Evolutionary conservation across 2,888 invertebrate genomes (phyloP).

Genomic region (Xestia c-nigrum): DNA sequence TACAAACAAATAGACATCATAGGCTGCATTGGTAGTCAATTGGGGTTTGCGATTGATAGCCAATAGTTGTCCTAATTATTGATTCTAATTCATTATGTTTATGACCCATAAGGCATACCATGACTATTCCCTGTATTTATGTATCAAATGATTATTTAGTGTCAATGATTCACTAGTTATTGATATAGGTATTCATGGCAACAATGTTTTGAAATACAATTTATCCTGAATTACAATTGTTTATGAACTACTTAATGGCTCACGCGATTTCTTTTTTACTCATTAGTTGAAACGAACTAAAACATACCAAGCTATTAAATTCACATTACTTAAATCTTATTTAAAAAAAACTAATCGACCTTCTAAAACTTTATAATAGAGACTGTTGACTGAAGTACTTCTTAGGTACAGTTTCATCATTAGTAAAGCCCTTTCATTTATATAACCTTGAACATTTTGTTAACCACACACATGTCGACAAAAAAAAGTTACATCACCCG

Average conservation of each 20-base stretch:
- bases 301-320: slow-evolving; percentile 11
- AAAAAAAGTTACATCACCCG: slow-evolving; percentile 61
- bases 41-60: slow-evolving; percentile 29
- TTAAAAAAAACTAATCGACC: slow-evolving; percentile 1
- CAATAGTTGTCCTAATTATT: slow-evolving; percentile 18
- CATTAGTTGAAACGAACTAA: not conserved
- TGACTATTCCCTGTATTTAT: not conserved
- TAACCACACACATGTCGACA: slow-evolving; percentile 48
- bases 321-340: slow-evolving; percentile 6
- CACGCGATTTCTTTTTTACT: not conserved
- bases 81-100: slow-evolving; percentile 11
- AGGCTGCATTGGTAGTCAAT: slow-evolving; percentile 5
- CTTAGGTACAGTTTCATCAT: slow-evolving; percentile 11
- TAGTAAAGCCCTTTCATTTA: slow-evolving; percentile 47
- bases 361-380: slow-evolving; percentile 16
- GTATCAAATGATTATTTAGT: slow-evolving; percentile 3
- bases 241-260: not conserved
- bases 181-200: not conserved
- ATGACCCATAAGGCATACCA: not conserved
- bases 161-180: slow-evolving; percentile 12
- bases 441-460: slow-evolving; percentile 51
- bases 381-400: slow-evolving; percentile 6
- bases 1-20: slow-evolving; percentile 5
- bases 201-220: not conserved
- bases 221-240: not conserved